phyloP scores from a whole-genome alignment of 2,113 vertebrate genomes.

The Chionis minor region DNA sequence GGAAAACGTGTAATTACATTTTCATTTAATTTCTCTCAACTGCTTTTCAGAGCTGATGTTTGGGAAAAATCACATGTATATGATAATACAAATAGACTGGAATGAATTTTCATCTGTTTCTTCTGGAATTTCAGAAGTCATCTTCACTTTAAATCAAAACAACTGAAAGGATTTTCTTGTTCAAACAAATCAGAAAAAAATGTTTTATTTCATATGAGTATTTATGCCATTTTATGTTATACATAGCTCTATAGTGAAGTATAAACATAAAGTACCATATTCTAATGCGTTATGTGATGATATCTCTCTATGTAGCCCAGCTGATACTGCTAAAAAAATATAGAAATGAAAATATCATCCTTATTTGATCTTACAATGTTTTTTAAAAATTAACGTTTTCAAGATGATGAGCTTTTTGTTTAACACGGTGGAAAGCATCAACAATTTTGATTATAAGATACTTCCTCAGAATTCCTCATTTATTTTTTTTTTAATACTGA shows the following conservation, averaged over 20 bases:
- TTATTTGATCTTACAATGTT: not conserved
- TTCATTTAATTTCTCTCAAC: not conserved
- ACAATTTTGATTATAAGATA: not conserved
- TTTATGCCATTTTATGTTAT: not conserved
- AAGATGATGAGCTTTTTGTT: not conserved
- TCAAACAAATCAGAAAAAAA: not conserved
- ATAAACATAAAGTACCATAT: not conserved
- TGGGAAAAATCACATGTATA: not conserved
- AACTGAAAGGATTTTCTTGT: not conserved
- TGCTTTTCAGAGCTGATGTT: not conserved
- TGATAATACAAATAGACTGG: not conserved
- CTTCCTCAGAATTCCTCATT: not conserved
- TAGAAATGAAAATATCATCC: not conserved
- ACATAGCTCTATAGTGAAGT: not conserved
- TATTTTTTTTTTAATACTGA: not conserved
- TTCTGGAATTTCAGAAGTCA: not conserved
- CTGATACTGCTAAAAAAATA: not conserved
- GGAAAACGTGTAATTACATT: not conserved
- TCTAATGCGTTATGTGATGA: not conserved
- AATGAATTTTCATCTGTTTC: not conserved
- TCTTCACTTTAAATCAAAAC: not conserved
- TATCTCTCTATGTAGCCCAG: not conserved
- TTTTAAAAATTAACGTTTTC: not conserved
- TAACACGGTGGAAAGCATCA: not conserved
- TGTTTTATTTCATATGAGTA: not conserved